These are phyloP conservation scores for Lophotis ruficrista DNA, from an alignment of 2,113 vertebrate species.

Conservation along the genomic window DNA sequence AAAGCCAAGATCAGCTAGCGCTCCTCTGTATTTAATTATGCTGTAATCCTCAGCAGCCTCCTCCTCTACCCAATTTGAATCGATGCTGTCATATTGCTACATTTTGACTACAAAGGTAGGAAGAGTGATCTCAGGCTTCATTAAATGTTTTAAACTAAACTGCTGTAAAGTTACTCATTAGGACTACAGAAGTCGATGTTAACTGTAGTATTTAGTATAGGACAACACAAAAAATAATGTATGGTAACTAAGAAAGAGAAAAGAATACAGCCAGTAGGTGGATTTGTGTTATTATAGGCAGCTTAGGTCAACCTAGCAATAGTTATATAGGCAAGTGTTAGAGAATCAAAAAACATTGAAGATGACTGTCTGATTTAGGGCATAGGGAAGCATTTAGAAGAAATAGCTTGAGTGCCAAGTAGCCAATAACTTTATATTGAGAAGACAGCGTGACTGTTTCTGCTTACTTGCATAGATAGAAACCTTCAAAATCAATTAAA, in stretches of 20 bases:
- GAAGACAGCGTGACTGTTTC: background rate
- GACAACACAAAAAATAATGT: background rate
- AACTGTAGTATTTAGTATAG: background rate
- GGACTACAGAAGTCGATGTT: background rate
- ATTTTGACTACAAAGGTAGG: background rate
- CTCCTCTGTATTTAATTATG: background rate
- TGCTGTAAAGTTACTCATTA: background rate
- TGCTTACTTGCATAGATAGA: background rate
- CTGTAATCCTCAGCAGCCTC: background rate
- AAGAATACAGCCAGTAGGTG: background rate
- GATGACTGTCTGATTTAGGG: background rate
- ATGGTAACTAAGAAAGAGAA: background rate
- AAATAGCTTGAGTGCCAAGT: background rate
- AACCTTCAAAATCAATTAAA: background rate
- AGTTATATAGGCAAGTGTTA: background rate
- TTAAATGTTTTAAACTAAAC: background rate
- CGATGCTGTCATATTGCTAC: fast-evolving
- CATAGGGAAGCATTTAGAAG: background rate
- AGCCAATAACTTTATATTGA: background rate
- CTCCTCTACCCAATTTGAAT: background rate
- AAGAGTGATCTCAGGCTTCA: background rate
- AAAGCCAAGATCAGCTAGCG: background rate
- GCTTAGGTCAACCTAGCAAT: background rate
- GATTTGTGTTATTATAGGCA: background rate
- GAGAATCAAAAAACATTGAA: background rate